Conservation (phyloP, 2,888 invertebrate genomes). For the Acanthococcus lagerstroemiae region DNA sequence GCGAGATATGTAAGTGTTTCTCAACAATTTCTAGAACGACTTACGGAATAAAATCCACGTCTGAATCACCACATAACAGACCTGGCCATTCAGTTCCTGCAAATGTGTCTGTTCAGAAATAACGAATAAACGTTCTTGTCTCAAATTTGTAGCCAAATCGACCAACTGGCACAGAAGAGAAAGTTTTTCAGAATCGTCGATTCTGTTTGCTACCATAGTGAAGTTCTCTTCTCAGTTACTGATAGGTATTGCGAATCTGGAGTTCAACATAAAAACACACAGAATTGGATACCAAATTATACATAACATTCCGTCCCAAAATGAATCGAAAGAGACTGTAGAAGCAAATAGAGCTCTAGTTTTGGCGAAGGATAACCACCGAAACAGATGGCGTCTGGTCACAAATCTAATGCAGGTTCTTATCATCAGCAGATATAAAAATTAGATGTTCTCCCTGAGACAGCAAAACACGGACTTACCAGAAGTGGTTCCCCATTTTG, state of each 20-base stretch:
- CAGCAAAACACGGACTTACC: too few relatives aligned
- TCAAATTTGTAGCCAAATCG: constrained; percentile 58
- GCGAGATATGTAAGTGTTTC: not conserved
- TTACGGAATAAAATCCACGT: too few relatives aligned
- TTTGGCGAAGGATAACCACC: too few relatives aligned
- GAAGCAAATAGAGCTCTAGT: too few relatives aligned
- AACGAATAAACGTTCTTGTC: constrained; percentile 78
- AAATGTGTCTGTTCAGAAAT: constrained; percentile 73
- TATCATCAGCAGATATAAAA: too few relatives aligned
- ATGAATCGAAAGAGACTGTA: too few relatives aligned
- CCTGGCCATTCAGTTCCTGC: constrained; percentile 63
- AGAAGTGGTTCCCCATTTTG: too few relatives aligned
- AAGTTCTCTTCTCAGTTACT: not conserved
- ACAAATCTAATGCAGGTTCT: too few relatives aligned
- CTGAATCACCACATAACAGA: too few relatives aligned
- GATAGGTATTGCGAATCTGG: not conserved
- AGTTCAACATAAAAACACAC: not conserved
- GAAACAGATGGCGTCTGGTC: too few relatives aligned
- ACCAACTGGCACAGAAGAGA: constrained; percentile 46
- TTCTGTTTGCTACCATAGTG: constrained; percentile 8
- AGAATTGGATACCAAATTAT: not conserved
- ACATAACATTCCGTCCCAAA: not conserved
- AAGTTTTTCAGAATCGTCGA: constrained; percentile 30
- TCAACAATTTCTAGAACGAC: not conserved
- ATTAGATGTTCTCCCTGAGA: too few relatives aligned